These are phyloP conservation scores for Clarias fuscus DNA, from an alignment of 2,797 vertebrate genomes.

Conservation along the genomic window DNA sequence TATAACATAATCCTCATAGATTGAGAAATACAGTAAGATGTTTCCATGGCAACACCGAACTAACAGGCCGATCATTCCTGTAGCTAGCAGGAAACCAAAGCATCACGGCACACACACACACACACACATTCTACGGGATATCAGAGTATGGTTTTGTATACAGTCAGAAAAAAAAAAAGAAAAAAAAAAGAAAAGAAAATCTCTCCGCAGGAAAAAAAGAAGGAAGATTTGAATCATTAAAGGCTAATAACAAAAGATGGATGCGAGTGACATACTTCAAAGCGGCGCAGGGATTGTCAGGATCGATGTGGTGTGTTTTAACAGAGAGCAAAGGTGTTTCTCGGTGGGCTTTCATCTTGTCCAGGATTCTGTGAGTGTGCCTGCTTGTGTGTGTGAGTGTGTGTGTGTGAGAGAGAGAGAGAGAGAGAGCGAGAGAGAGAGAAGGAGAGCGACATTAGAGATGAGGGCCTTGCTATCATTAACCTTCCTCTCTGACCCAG, in stretches of 20 bases:
- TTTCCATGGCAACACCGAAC: slow-evolving; percentile 9
- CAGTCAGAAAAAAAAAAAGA: neutral
- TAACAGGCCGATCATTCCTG: too few relatives aligned
- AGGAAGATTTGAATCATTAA: slow-evolving; percentile 15
- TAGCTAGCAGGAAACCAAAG: neutral
- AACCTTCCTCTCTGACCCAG: slow-evolving; percentile 53
- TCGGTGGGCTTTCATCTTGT: slow-evolving; percentile 42
- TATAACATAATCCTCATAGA: neutral
- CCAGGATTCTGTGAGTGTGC: slow-evolving; percentile 38
- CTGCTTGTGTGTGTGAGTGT: slow-evolving; percentile 38
- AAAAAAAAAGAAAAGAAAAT: neutral
- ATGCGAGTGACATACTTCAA: slow-evolving; percentile 36
- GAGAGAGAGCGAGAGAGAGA: neutral
- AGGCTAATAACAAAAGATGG: slow-evolving; percentile 32
- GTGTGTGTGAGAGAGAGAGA: slow-evolving; percentile 17
- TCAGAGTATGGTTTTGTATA: too few relatives aligned
- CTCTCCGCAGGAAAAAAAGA: neutral
- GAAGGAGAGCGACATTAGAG: slow-evolving; percentile 35
- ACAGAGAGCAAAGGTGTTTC: slow-evolving; percentile 42
- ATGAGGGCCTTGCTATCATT: slow-evolving; percentile 54
- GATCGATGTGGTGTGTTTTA: slow-evolving; percentile 35
- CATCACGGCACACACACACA: neutral
- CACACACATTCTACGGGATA: neutral
- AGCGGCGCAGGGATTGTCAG: slow-evolving; percentile 20
- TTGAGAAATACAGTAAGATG: too few relatives aligned